Percentiles rank a stretch among this genome's conserved stretches.
Conservation (phyloP, 2,888 invertebrate genomes). For the Idaea dimidiata region DNA sequence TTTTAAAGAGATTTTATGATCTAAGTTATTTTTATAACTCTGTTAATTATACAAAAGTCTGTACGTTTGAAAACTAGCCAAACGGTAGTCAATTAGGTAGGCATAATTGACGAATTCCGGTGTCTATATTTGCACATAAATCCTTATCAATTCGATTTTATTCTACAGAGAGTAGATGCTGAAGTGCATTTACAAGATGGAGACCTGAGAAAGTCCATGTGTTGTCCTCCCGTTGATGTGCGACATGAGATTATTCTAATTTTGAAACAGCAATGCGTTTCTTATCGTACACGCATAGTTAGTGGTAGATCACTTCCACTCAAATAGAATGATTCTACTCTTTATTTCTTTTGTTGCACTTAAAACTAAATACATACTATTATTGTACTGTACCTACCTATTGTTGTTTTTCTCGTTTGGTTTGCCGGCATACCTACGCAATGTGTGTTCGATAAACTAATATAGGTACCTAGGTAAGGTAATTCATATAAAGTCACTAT, state of each 20-base stretch:
- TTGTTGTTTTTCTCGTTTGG: too few species aligned
- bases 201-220: constrained; percentile 54
- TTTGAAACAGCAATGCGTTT: constrained; percentile 47
- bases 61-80: too few species aligned
- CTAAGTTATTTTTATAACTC: too few species aligned
- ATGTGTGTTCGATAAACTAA: not conserved
- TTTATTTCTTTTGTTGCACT: constrained; percentile 31
- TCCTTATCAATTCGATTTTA: not conserved
- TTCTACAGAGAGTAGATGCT: constrained; percentile 8
- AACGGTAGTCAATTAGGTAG: not conserved
- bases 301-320: constrained; percentile 51
- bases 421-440: not conserved
- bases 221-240: constrained; percentile 43
- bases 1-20: too few species aligned
- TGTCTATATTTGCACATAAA: constrained; percentile 2
- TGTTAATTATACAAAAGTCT: too few species aligned
- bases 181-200: constrained; percentile 57
- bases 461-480: too few species aligned
- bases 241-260: constrained; percentile 62
- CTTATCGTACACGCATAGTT: constrained; percentile 33
- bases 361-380: not conserved
- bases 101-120: not conserved
- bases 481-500: not conserved
- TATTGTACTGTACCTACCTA: too few species aligned
- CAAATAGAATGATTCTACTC: constrained; percentile 58